phyloP scores from a whole-genome alignment of 2,113 vertebrate genomes.

The Alouatta palliata region DNA sequence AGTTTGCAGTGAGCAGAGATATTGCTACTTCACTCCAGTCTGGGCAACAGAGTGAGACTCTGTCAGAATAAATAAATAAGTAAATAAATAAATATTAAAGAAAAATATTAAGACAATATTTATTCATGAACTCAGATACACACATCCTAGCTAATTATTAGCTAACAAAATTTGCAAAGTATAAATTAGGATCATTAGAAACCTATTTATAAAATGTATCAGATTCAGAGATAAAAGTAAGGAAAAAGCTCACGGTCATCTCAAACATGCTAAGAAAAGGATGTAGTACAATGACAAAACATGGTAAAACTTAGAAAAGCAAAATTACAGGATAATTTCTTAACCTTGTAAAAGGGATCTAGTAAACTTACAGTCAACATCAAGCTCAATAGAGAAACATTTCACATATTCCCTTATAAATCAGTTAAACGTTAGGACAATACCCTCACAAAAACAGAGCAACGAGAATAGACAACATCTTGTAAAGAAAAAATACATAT shows the following conservation, averaged over 20 bases:
- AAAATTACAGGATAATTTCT: not conserved
- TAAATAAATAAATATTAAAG: not conserved
- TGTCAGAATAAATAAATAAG: not conserved
- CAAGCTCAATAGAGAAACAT: not conserved
- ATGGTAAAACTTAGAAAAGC: not conserved
- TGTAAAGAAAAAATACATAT: not conserved
- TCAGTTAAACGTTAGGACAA: not conserved
- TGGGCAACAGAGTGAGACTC: no score
- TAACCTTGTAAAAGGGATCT: not conserved
- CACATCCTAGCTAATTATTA: not conserved
- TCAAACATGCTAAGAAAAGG: not conserved
- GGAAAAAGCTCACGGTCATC: not conserved
- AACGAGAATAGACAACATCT: not conserved
- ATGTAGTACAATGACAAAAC: not conserved
- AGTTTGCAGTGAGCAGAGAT: no score
- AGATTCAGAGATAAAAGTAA: not conserved
- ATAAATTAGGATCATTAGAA: not conserved
- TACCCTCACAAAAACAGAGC: not conserved
- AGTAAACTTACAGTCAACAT: not conserved
- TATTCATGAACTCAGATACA: not conserved
- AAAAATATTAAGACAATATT: not conserved
- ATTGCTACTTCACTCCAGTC: no score
- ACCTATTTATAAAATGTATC: not conserved
- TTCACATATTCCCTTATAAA: not conserved
- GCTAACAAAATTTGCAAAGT: not conserved